A percentile compares a stretch with the other conserved stretches of the same genome.
Evolutionary conservation across 1,140 invertebrate genomes (phyloP).

Genomic region (Drosophila baimaii): DNA sequence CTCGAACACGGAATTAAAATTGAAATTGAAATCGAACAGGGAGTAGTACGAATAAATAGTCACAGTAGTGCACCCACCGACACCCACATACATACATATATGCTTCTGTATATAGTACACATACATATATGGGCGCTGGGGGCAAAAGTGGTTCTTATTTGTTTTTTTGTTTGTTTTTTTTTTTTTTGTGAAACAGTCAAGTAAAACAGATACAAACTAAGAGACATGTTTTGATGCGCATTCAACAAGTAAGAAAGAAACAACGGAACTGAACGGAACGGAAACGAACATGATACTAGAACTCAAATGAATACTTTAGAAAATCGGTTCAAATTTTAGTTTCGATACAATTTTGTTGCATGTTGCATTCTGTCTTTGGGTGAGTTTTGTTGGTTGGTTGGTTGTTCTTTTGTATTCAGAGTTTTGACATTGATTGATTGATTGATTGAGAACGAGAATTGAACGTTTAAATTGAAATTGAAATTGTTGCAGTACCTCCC

Average conservation of each 20-base stretch:
- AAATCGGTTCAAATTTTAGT: constrained; percentile 45
- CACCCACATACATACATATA: constrained; percentile 27
- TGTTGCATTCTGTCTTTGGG: constrained; percentile 48
- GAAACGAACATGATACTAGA: constrained; percentile 56
- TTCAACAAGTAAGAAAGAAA: constrained; percentile 57
- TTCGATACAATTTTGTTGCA: constrained; percentile 51
- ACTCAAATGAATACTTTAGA: constrained; percentile 56
- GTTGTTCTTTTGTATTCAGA: constrained; percentile 62
- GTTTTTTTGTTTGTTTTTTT: not conserved
- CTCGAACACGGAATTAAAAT: constrained; percentile 25
- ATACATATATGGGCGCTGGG: constrained; percentile 18
- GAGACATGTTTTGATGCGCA: constrained; percentile 50
- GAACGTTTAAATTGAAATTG: constrained; percentile 73
- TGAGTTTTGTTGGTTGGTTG: constrained; percentile 51
- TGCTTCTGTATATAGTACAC: constrained; percentile 39
- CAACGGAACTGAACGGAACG: constrained; percentile 44
- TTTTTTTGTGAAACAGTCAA: constrained; percentile 40
- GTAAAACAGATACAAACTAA: constrained; percentile 51
- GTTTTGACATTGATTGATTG: constrained; percentile 69
- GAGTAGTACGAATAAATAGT: constrained; percentile 50
- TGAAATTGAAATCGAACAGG: constrained; percentile 43
- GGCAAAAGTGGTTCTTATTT: not conserved
- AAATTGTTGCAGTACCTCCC: constrained; percentile 92
- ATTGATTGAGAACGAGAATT: constrained; percentile 55
- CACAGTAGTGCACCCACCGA: constrained; percentile 23